These are phyloP conservation scores for Camponotus pennsylvanicus DNA, from an alignment of 1,140 invertebrate species.

Conservation along the genomic window DNA sequence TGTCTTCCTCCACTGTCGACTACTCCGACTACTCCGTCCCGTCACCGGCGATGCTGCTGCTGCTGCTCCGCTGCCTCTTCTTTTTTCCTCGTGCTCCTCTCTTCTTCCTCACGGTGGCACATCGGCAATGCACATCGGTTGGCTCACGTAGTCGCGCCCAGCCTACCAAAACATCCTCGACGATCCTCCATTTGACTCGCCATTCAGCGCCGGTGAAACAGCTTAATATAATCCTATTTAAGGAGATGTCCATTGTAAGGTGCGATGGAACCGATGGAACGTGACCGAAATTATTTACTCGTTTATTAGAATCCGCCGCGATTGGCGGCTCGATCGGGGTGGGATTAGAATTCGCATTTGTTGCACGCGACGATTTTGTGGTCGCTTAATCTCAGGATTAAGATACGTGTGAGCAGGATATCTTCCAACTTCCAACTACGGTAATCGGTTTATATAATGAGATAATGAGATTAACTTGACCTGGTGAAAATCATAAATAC, in stretches of 20 bases:
- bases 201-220: constrained; percentile 84
- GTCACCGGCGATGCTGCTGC: constrained; percentile 55
- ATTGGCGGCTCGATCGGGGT: background rate
- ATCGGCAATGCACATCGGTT: constrained; percentile 71
- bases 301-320: constrained; percentile 82
- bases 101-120: constrained; percentile 67
- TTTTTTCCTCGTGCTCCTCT: constrained; percentile 66
- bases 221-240: constrained; percentile 87
- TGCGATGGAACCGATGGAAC: constrained; percentile 75
- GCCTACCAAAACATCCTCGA: constrained; percentile 85
- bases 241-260: constrained; percentile 79
- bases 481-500: too few relatives aligned
- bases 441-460: background rate
- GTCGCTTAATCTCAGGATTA: too few relatives aligned
- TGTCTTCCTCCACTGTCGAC: constrained; percentile 72
- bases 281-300: constrained; percentile 86
- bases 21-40: background rate
- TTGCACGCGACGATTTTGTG: constrained; percentile 35
- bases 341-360: constrained; percentile 48
- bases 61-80: constrained; percentile 68
- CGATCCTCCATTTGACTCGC: constrained; percentile 84
- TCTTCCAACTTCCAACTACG: background rate
- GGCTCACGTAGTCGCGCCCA: constrained; percentile 80
- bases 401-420: background rate
- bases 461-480: background rate